Base-by-base conservation (phyloP, 1,140 invertebrate species). In the Conus betulinus region DNA sequence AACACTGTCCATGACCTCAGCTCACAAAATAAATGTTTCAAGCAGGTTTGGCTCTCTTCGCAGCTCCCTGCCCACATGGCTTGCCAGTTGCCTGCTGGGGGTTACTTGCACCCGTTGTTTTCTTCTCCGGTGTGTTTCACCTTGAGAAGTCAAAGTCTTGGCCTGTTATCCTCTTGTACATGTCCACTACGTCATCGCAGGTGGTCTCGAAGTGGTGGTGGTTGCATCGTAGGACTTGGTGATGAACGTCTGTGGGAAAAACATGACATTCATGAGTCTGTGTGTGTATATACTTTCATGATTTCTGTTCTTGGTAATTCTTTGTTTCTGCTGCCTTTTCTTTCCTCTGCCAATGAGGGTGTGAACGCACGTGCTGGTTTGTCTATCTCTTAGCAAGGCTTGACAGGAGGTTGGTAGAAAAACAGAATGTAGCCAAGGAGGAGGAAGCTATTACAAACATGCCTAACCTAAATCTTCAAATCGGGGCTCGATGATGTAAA, bases 151-250 rank as follows among this genome's bases (percentile, higher is more conserved):
- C 99, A 96, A 99, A 99, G 92, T 99, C 98, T 95, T 99, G 98
- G 71, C 98, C 99, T 51, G 98, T 99, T 15, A 98, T 98, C 90
- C 98, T 97, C 95, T 98, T 98, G 95, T 99, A 99, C 93, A 99
- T 99, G 94, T 99, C 98, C 91, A 99, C 96, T 60, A 99, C 99
- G 96, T 99, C 99, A 94, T 98, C 95, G 94, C 99, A 99, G 87
- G 99, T 99, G 27, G 99, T 99, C 95, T 99, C 99, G 95, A 99
- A 99, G 95, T 99, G 99, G n/a, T n/a, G 93, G 99, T 99, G 55
- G 99, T 99, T 10, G 99, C 98, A 96, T 99, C 99, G 95, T 99
- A 99, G 15, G 98, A 98, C 93, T 98, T 97, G 0, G 98, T 99
- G 93, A 99, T 98, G 95, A 99, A 99, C 60, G 96, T 91, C 95